A percentile compares a stretch with the other conserved stretches of the same genome.
Evolutionary conservation across 2,797 vertebrate genomes (phyloP).

Genomic region (Apogon talboti): DNA sequence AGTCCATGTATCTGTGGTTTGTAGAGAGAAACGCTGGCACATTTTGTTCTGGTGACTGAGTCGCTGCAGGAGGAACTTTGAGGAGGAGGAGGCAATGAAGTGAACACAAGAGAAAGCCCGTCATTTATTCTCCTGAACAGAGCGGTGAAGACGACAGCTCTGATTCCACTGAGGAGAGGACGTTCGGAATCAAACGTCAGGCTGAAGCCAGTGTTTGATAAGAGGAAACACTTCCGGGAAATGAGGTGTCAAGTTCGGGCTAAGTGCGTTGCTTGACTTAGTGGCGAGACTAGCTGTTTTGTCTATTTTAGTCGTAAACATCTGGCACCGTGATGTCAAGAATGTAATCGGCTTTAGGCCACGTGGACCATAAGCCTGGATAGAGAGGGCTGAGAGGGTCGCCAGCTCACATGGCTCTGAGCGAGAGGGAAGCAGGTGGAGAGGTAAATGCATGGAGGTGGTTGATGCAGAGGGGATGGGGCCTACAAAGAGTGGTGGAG

Average conservation of each 20-base stretch:
- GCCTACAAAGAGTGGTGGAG: conserved; percentile 33
- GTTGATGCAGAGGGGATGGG: conserved; percentile 32
- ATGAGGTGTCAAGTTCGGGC: conserved; percentile 17
- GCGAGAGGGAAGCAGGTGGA: conserved; percentile 30
- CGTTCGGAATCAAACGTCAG: conserved; percentile 1
- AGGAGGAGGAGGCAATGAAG: conserved; percentile 1
- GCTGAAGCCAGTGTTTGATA: neutral
- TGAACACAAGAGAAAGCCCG: conserved; percentile 20
- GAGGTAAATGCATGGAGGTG: conserved; percentile 36
- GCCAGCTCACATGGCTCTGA: conserved; percentile 66
- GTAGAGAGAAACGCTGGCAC: too few species aligned
- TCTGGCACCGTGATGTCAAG: conserved; percentile 82
- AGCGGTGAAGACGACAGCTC: conserved; percentile 35
- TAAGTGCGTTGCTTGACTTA: conserved; percentile 50
- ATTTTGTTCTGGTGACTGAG: too few species aligned
- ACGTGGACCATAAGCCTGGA: conserved; percentile 81
- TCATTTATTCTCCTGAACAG: conserved; percentile 32
- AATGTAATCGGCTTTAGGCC: conserved; percentile 80
- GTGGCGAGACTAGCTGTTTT: conserved; percentile 33
- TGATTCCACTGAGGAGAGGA: conserved; percentile 11
- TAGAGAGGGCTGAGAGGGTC: conserved; percentile 70
- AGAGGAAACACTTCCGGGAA: neutral
- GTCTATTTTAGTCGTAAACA: conserved; percentile 81
- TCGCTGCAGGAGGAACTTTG: too few species aligned
- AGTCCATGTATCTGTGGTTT: too few species aligned